Conservation (phyloP, 2,113 vertebrate species). For the Sarotherodon lohbergeri region DNA sequence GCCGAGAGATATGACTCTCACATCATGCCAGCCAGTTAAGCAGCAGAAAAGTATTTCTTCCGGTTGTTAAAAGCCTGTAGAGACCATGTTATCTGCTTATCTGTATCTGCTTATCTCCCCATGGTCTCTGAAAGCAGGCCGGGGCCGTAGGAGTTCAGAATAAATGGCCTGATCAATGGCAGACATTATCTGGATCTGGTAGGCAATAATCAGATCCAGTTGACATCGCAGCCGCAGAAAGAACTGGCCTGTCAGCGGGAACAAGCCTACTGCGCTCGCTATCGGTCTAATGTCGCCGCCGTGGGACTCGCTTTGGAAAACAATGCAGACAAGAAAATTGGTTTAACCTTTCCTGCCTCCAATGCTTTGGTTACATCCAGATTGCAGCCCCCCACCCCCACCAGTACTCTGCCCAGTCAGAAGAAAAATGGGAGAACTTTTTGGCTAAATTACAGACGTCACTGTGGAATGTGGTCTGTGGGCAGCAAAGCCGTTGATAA, state of each 20-base stretch:
- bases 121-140: slow-evolving; percentile 51
- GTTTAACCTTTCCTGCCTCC: slow-evolving; percentile 63
- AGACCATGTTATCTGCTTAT: slow-evolving; percentile 62
- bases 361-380: slow-evolving; percentile 48
- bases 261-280: slow-evolving; percentile 21
- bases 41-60: slow-evolving; percentile 28
- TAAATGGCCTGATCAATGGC: slow-evolving; percentile 67
- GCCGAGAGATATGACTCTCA: slow-evolving; percentile 44
- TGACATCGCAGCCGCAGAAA: slow-evolving; percentile 37
- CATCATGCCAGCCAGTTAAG: slow-evolving; percentile 28
- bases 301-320: slow-evolving; percentile 49
- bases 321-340: slow-evolving; percentile 67
- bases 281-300: slow-evolving; percentile 35
- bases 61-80: slow-evolving; percentile 62
- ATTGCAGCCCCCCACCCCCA: slow-evolving; percentile 21
- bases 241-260: slow-evolving; percentile 42
- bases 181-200: slow-evolving; percentile 68
- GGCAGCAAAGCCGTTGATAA: slow-evolving; percentile 50
- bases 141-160: slow-evolving; percentile 46
- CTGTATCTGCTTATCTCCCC: slow-evolving; percentile 53
- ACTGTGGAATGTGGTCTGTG: slow-evolving; percentile 53
- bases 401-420: neutral
- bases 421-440: slow-evolving; percentile 54
- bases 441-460: slow-evolving; percentile 66
- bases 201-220: slow-evolving; percentile 67